phyloP scores from a whole-genome alignment of 2,797 vertebrate species.

The Esox lucius region DNA sequence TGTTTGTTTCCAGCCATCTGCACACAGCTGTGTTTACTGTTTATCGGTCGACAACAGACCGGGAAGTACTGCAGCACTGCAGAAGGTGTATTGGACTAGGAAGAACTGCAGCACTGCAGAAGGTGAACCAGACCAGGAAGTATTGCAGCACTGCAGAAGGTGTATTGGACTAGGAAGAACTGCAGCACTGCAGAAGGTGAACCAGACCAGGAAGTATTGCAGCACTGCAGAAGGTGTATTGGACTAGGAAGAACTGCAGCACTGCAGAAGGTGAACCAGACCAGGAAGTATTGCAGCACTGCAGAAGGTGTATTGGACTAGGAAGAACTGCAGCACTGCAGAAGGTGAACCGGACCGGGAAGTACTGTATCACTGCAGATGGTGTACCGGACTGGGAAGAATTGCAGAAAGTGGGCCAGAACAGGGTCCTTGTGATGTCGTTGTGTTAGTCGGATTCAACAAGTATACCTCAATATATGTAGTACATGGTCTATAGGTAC shows the following conservation, averaged over 20 bases:
- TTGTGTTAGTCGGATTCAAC: not conserved
- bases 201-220: too few species aligned
- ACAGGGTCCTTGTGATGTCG: not conserved
- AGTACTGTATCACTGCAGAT: too few species aligned
- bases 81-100: not conserved
- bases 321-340: too few species aligned
- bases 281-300: not conserved
- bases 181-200: too few species aligned
- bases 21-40: slow-evolving; percentile 6
- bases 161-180: not conserved
- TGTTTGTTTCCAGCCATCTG: not conserved
- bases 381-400: too few species aligned
- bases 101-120: too few species aligned
- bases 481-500: not conserved
- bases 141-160: not conserved
- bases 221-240: not conserved
- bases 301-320: not conserved
- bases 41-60: not conserved
- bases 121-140: too few species aligned
- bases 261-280: too few species aligned
- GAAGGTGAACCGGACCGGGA: not conserved
- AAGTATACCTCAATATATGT: too few species aligned
- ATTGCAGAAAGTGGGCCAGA: too few species aligned
- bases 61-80: too few species aligned
- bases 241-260: not conserved